Evolutionary conservation across 1,140 invertebrate species (phyloP).

Genomic region (Cyrtorhinus lividipennis): DNA sequence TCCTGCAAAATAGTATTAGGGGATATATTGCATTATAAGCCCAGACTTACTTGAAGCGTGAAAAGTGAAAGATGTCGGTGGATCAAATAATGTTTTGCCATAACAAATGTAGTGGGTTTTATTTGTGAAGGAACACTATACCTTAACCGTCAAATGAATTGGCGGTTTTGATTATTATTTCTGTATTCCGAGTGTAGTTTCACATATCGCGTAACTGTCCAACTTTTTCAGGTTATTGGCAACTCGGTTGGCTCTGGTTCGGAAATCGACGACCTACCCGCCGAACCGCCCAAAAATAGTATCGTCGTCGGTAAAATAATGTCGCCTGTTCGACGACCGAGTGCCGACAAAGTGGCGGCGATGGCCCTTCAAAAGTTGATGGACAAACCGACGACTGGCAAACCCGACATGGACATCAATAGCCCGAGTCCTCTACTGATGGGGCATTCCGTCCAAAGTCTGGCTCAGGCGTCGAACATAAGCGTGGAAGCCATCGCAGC

Average conservation of each 20-base stretch:
- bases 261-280: background rate
- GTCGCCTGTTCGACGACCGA: background rate
- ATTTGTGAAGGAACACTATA: too few relatives aligned
- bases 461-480: constrained; percentile 52
- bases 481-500: constrained; percentile 55
- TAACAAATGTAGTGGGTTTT: too few relatives aligned
- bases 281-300: constrained; percentile 3
- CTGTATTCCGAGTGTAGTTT: too few relatives aligned
- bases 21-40: too few relatives aligned
- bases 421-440: constrained; percentile 29
- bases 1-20: too few relatives aligned
- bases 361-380: background rate
- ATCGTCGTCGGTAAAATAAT: constrained; percentile 12
- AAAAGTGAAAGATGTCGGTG: too few relatives aligned
- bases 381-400: background rate
- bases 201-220: too few relatives aligned
- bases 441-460: constrained; percentile 37
- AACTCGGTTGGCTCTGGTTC: background rate
- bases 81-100: too few relatives aligned
- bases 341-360: background rate
- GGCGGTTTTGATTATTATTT: too few relatives aligned
- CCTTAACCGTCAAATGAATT: too few relatives aligned
- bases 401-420: constrained; percentile 17
- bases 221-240: background rate
- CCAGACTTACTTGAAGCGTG: too few relatives aligned